Evolutionary conservation across 2,113 vertebrate species (phyloP).

Genomic region (Opisthocomus hoazin): DNA sequence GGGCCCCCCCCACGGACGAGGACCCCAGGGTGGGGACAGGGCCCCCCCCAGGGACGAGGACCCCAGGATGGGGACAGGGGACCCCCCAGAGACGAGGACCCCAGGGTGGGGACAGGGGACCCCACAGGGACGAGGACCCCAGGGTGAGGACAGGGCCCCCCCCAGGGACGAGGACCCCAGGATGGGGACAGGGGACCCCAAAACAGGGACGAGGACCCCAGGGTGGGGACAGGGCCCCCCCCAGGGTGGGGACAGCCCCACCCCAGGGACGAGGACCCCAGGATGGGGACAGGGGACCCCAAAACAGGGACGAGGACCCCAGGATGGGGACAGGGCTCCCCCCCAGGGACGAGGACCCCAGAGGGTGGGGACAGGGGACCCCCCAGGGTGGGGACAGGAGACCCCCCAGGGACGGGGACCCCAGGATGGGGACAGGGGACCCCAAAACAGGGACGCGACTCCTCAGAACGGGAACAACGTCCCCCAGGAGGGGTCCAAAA

Average conservation of each 20-base stretch:
- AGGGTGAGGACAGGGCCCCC: not conserved
- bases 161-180: too few relatives aligned
- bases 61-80: not conserved
- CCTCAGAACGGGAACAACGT: too few relatives aligned
- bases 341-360: too few relatives aligned
- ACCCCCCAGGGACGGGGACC: not conserved
- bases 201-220: too few relatives aligned
- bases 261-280: too few relatives aligned
- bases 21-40: not conserved
- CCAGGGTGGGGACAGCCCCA: not conserved
- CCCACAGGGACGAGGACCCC: not conserved
- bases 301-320: not conserved
- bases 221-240: fast-evolving
- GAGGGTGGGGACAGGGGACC: not conserved
- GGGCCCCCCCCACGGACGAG: too few relatives aligned
- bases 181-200: too few relatives aligned
- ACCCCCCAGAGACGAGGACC: too few relatives aligned
- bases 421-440: not conserved
- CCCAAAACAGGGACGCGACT: too few relatives aligned
- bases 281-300: not conserved
- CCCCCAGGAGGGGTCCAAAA: too few relatives aligned
- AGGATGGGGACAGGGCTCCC: fast-evolving
- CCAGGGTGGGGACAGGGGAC: not conserved
- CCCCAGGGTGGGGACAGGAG: not conserved
- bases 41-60: fast-evolving